Base-by-base conservation (phyloP, 2,888 invertebrate genomes). In the Calephelis perditalis region DNA sequence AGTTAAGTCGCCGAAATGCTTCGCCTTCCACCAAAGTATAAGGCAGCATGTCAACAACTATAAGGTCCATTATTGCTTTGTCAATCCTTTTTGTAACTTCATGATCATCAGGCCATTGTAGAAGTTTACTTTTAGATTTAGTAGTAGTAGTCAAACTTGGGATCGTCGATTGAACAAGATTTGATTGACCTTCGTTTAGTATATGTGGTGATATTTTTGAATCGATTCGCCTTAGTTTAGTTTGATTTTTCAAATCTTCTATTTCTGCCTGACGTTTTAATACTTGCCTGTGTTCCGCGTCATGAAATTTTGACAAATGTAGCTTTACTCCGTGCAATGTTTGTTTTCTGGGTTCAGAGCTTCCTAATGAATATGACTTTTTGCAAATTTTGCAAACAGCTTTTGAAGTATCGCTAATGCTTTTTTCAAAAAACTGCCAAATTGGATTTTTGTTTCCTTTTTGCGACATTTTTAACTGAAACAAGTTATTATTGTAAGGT, bases 41-140 rank as follows among this genome's bases (percentile, higher is more conserved):
- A 35, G 70, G 72, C 61, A 72, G 64, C 71, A 73, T 72, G 62
- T 73, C 72, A 12, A 72, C 71, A 63, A 74, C 71, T 63, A 73
- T 60, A 10, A 57, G 10, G 43, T 60, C 52, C 43, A 60, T 57
- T 26, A 60, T 57, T 7, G 45, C 15, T 72, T 71, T 72, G 62
- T 73, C 71, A 58, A 72, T 73, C 58, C 72, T 68, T 61, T 65
- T 64, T 58, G 68, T 57, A 60, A 67, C 66, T 64, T 64, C 65
- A 65, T 68, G 65, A 68, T 67, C 63, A 67, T 68, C 69, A 61
- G 70, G 68, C 68, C 60, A 60, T 47, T 26, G 54, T 11, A 54
- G 7, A 43, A 54, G 7, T 54, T 54, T 66, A 65, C 58, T 52
- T 62, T 63, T 66, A 59, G 65, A 15, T 15, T 15, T 15, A 15